Evolutionary conservation across 2,797 vertebrate genomes (phyloP), one percentile per base, ranked within the genome.

Genomic region (Babyrousa celebensis): DNA sequence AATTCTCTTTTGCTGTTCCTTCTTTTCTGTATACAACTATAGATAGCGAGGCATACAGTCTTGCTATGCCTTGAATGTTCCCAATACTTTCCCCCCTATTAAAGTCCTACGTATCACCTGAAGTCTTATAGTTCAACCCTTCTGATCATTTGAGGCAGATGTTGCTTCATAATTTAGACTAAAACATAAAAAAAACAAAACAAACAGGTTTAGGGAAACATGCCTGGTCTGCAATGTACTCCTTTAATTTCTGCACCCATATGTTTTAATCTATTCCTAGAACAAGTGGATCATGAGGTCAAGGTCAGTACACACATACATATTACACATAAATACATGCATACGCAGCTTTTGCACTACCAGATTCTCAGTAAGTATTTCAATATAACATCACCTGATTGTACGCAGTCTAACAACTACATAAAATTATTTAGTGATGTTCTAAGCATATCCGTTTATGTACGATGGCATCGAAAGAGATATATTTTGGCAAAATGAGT

Each of bases 341-440:
- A 77, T 29, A 80, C 15, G 58, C 0, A 77, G 20, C 21, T 84
- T 67, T 67, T 86, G 29, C 10, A 70, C 32, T 15, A 74, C n/a
- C n/a, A 48, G 4, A 86, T 48, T 20, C 21, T 91, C 14, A 32
- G 71, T 91, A 92, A 72, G 48, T 84, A 84, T 85, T 78, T 71
- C 63, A 67, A 5, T 8, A 48, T 65, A 79, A 27, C 14, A 71
- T 80, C 29, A 90, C 80, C 48, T 90, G 12, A 25, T 11, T 36
- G 58, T 56, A 25, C 32, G 11, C 18, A 67, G 86, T 3, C 32
- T 70, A 87, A 80, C 4, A 60, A 63, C 2, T 79, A 36, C 29
- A 80, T 54, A 25, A 62, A 8, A 68, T 88, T 78, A 91, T 68
- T 63, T 43, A 74, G 10, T 79, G 4, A 58, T 40, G 2, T n/a